Base-by-base conservation (phyloP, 2,888 invertebrate genomes). In the Sinopyrophorus schimmeli region DNA sequence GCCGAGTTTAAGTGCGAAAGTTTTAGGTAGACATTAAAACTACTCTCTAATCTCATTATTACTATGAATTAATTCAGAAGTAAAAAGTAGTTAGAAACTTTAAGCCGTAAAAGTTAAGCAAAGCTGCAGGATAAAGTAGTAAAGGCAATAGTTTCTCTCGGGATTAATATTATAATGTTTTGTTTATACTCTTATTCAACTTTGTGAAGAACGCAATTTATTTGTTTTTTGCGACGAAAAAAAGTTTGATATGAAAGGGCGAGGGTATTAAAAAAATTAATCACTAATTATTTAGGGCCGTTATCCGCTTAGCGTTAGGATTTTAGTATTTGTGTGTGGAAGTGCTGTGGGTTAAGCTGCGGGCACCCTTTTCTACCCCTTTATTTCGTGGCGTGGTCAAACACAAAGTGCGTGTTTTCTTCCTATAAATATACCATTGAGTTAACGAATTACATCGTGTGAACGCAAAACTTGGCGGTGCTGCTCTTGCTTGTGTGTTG, bases 401-500 rank as follows among this genome's bases (percentile, higher is more conserved):
- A 38, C 31, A 46, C 21, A 38, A 38, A 26, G 38, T 32, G 46
- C 38, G 38, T 46, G 44, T 46, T 46, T 27, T 32, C 38, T 46
- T 26, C 30, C 23, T 17, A 46, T 46, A 46, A 46, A 38, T 38
- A 38, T 30, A 31, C 30, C 30, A 15, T 16, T 38, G 26, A 38
- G 14, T 38, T 38, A 35, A 14, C 17, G 27, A 44, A 38, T 28
- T 44, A 35, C 44, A 15, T 38, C 18, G 9, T 30, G 28, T 21
- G 37, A 38, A 44, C 32, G 12, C 32, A 20, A 17, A 32, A 32
- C 18, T 32, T 32, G 18, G n/a, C 15, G 12, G 32, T 17, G 18
- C 21, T n/a, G n/a, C n/a, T n/a, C n/a, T n/a, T n/a, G 34, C 10
- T 6, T 14, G n/a, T 24, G 21, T 15, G 11, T 32, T 26, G 31